Conservation (phyloP, 2,888 invertebrate genomes). For the Cataglyphis albicans region DNA sequence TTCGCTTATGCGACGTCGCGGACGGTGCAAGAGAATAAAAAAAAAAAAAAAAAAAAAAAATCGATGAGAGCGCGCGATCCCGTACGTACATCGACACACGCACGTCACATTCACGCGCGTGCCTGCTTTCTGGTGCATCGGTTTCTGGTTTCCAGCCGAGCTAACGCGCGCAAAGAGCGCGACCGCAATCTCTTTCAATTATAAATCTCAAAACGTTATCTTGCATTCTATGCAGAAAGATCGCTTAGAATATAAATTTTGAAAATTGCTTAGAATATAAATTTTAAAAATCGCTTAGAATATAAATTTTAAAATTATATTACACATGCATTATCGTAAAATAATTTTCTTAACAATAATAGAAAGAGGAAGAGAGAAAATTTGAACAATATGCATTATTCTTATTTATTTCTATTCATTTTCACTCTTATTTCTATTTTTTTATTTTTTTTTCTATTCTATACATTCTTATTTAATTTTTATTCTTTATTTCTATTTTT, state of each 20-base stretch:
- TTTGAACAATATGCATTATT: not conserved
- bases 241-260: not conserved
- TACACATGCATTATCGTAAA: not conserved
- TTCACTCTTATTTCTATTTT: no score
- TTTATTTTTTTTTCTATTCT: no score
- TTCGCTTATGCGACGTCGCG: constrained; percentile 74
- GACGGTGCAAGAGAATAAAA: constrained; percentile 36
- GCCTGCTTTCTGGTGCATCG: constrained; percentile 37
- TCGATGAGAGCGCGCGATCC: constrained; percentile 74
- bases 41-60: constrained; percentile 69
- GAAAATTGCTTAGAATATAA: not conserved
- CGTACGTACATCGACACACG: constrained; percentile 55
- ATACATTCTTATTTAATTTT: no score
- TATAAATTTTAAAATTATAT: not conserved
- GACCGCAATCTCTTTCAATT: constrained; percentile 21
- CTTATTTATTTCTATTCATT: not conserved
- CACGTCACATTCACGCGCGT: constrained; percentile 40
- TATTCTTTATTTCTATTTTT: no score
- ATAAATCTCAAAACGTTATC: constrained; percentile 14
- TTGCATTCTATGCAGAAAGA: not conserved
- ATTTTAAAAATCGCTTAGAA: not conserved
- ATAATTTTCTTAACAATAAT: not conserved
- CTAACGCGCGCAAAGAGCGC: not conserved
- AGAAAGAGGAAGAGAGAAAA: not conserved
- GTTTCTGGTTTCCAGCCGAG: constrained; percentile 30